A percentile compares a stretch with the other conserved stretches of the same genome.
Conservation (phyloP, 2,888 invertebrate species). For the Glyphotaelius pellucidus region DNA sequence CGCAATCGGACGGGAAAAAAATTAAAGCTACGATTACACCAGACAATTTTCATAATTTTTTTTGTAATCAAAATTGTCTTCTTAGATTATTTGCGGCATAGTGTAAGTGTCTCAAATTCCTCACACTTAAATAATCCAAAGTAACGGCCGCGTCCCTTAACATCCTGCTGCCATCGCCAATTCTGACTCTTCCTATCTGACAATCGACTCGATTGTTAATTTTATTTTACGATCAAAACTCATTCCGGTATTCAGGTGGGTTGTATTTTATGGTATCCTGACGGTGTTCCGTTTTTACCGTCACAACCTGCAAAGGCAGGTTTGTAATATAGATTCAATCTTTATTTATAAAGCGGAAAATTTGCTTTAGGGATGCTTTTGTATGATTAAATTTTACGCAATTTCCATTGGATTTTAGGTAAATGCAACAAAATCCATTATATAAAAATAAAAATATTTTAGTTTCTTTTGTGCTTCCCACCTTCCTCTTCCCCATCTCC, state of each 20-base stretch:
- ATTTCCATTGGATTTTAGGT: too few relatives aligned
- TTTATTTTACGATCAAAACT: constrained; percentile 76
- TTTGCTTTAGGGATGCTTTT: not conserved
- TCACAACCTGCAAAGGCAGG: not conserved
- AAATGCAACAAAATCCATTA: too few relatives aligned
- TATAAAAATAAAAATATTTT: too few relatives aligned
- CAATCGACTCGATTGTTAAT: constrained; percentile 74
- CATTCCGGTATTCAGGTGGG: constrained; percentile 68
- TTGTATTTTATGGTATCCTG: constrained; percentile 47
- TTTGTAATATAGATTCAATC: not conserved
- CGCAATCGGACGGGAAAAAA: too few relatives aligned
- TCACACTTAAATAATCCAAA: not conserved
- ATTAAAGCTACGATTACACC: too few relatives aligned
- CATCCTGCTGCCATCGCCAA: not conserved
- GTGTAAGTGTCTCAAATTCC: not conserved
- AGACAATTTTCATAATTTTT: too few relatives aligned
- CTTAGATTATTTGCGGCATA: too few relatives aligned
- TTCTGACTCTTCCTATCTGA: not conserved
- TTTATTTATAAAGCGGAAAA: not conserved
- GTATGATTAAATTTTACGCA: too few relatives aligned
- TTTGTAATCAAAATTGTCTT: too few relatives aligned
- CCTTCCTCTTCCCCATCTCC: too few relatives aligned
- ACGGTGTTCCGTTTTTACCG: constrained; percentile 52
- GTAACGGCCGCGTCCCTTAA: not conserved
- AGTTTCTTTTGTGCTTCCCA: too few relatives aligned